A percentile compares a stretch with the other conserved stretches of the same genome.
Evolutionary conservation across 1,140 invertebrate species (phyloP).

Genomic region (Panulirus ornatus): DNA sequence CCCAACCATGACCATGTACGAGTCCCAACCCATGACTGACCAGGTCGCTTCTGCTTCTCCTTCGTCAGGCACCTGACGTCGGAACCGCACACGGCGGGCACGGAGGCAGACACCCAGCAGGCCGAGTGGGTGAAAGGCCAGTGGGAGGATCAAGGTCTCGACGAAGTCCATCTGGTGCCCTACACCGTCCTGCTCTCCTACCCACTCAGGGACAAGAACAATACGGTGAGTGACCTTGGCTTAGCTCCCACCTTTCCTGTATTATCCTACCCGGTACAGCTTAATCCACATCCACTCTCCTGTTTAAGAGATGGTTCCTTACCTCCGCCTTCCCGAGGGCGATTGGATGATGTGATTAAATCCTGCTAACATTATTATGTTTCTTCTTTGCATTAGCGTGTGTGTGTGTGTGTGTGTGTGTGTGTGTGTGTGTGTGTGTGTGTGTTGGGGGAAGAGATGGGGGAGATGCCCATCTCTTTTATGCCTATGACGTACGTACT

Average conservation of each 20-base stretch:
- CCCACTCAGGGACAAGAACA: conserved; percentile 70
- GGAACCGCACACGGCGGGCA: conserved; percentile 73
- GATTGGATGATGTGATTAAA: no score
- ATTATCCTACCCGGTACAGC: not conserved
- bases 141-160: conserved; percentile 72
- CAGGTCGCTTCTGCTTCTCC: no score
- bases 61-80: conserved; percentile 58
- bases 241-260: no score
- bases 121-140: conserved; percentile 63
- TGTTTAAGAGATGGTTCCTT: no score
- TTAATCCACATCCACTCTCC: not conserved
- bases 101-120: conserved; percentile 48
- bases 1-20: no score
- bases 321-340: no score
- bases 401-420: conserved; percentile 6
- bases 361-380: no score
- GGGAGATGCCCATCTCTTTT: not conserved
- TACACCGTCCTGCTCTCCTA: conserved; percentile 75
- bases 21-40: no score
- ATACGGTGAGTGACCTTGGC: conserved; percentile 67
- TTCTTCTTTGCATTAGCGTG: no score
- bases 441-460: no score
- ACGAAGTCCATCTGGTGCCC: conserved; percentile 61
- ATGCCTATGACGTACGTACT: not conserved
- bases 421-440: no score